Conservation (phyloP, 2,797 vertebrate genomes). For the Tapera naevia region DNA sequence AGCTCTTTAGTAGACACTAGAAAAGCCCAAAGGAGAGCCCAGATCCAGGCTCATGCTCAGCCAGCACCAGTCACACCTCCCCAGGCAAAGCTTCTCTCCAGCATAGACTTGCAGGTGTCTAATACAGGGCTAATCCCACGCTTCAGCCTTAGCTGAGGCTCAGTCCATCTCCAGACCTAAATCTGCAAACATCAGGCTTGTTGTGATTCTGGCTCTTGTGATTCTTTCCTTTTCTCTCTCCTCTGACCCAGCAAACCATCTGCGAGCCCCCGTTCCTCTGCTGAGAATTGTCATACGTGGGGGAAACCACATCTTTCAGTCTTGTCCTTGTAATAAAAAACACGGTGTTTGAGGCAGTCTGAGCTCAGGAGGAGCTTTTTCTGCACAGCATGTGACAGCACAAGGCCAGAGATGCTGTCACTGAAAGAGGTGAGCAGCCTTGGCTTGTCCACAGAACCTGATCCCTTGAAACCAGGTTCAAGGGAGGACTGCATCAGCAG, state of each 20-base stretch:
- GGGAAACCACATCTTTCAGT: neutral
- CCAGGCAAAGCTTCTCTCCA: neutral
- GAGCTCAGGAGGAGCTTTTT: neutral
- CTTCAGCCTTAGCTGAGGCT: neutral
- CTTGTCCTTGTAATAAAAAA: neutral
- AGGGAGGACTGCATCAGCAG: accelerated
- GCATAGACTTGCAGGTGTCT: neutral
- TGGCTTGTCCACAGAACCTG: neutral
- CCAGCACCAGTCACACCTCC: neutral
- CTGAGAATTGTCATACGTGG: accelerated
- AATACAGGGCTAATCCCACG: neutral
- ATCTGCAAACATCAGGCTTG: accelerated
- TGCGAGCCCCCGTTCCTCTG: neutral
- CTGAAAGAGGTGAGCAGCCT: neutral
- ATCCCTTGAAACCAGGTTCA: neutral
- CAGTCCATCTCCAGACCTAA: neutral
- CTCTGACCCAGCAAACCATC: neutral
- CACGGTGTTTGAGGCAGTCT: neutral
- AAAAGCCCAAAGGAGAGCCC: neutral
- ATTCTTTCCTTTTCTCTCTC: neutral
- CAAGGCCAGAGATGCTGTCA: accelerated
- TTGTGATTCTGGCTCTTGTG: neutral
- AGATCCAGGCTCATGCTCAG: neutral
- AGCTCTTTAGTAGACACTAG: neutral
- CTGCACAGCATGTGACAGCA: neutral